Conservation (phyloP, 2,113 vertebrate species). For the Ardeotis arabs region DNA sequence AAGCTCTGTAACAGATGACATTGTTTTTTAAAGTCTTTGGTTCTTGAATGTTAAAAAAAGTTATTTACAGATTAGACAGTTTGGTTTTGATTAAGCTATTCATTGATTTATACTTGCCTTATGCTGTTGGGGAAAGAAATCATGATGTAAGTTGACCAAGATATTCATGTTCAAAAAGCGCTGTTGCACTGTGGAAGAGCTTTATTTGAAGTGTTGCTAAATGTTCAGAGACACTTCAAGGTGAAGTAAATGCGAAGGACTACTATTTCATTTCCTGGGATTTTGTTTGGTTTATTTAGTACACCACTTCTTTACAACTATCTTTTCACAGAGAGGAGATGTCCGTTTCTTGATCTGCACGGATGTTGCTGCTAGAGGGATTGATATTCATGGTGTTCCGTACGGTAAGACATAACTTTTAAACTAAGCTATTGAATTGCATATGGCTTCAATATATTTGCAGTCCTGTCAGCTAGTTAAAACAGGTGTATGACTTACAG, state of each 20-base stretch:
- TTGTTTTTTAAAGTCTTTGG: not conserved
- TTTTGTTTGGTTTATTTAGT: not conserved
- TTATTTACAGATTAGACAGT: not conserved
- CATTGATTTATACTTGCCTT: not conserved
- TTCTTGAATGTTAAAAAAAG: not conserved
- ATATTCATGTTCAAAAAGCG: not conserved
- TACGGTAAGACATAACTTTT: conserved; percentile 80
- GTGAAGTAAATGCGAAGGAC: not conserved
- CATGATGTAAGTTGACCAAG: not conserved
- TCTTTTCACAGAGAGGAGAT: conserved; percentile 83
- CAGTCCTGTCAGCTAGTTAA: not conserved
- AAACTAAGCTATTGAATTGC: not conserved
- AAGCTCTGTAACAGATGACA: not conserved
- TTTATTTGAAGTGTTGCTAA: not conserved
- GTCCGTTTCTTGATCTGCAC: conserved; percentile 95
- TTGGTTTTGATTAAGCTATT: not conserved
- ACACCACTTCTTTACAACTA: not conserved
- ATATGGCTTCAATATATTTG: not conserved
- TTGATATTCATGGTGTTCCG: conserved; percentile 93
- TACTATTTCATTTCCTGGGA: not conserved
- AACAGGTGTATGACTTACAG: not conserved
- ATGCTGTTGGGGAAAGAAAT: not conserved
- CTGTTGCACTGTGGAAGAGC: not conserved
- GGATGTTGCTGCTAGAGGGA: conserved; percentile 96
- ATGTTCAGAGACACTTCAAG: not conserved